Percentiles rank a stretch among this genome's conserved stretches.
Evolutionary conservation across 1,140 invertebrate species (phyloP).

Genomic region (Drosophila auraria): DNA sequence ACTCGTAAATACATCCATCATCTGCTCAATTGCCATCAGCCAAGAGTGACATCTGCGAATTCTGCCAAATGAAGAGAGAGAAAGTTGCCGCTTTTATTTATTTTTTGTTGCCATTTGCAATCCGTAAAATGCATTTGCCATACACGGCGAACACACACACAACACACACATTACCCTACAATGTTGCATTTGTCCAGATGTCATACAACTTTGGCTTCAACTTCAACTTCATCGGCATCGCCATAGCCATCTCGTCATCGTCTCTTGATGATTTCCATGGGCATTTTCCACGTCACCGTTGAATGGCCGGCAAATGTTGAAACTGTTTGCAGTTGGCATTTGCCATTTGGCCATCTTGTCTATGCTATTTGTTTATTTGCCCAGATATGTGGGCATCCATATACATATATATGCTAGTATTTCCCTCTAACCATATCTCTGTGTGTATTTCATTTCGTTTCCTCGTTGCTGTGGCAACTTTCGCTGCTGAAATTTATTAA

Average conservation of each 20-base stretch:
- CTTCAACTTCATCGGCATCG: constrained; percentile 29
- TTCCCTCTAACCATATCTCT: constrained; percentile 7
- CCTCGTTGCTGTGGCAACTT: constrained; percentile 53
- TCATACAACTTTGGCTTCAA: constrained; percentile 41
- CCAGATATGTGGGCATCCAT: constrained; percentile 4
- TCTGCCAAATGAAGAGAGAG: constrained; percentile 27
- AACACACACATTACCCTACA: constrained; percentile 17
- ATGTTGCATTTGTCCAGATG: constrained; percentile 52
- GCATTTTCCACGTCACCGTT: constrained; percentile 16
- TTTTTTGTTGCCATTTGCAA: constrained; percentile 55
- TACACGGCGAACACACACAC: constrained; percentile 5
- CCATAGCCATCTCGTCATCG: constrained; percentile 23
- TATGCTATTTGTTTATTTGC: constrained; percentile 30
- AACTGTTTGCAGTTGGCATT: constrained; percentile 19
- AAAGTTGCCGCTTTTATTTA: constrained; percentile 14
- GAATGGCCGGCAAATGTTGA: constrained; percentile 40
- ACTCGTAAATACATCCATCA: constrained; percentile 15
- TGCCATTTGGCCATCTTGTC: constrained; percentile 15
- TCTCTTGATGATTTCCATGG: constrained; percentile 27
- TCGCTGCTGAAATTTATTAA: constrained; percentile 77
- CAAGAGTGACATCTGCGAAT: constrained; percentile 17
- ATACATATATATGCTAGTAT: background rate
- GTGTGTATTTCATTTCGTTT: constrained; percentile 29
- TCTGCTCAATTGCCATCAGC: constrained; percentile 8
- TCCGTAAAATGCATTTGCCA: constrained; percentile 47